A percentile compares a stretch with the other conserved stretches of the same genome.
Conservation (phyloP, 2,113 vertebrate species). For the Melierax canorus region DNA sequence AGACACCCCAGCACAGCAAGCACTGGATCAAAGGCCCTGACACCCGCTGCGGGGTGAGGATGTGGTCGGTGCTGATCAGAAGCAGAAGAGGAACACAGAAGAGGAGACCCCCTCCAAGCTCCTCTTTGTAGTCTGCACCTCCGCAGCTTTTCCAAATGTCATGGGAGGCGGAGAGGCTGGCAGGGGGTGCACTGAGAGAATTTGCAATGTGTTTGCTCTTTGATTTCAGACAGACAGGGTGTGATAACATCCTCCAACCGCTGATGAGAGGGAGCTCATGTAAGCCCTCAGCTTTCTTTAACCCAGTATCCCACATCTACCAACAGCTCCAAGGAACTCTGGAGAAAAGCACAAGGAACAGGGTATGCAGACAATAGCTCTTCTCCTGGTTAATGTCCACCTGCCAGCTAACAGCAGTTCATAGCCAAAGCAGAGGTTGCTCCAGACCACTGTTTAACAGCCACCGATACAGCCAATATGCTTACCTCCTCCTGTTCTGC, state of each 20-base stretch:
- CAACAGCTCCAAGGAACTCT: background rate
- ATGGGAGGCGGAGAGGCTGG: background rate
- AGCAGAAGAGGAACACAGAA: background rate
- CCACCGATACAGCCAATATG: background rate
- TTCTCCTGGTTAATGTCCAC: background rate
- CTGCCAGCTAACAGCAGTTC: background rate
- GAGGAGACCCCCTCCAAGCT: background rate
- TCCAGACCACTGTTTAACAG: background rate
- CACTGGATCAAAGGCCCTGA: no score
- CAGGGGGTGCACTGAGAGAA: background rate
- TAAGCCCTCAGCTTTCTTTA: background rate
- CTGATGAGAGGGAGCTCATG: background rate
- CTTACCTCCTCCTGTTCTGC: background rate
- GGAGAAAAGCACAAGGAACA: background rate
- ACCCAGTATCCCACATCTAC: background rate
- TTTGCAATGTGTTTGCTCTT: background rate
- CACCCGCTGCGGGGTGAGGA: accelerated
- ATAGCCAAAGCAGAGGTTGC: background rate
- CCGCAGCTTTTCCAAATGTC: accelerated
- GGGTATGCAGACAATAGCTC: background rate
- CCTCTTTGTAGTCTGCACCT: background rate
- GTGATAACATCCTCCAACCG: background rate
- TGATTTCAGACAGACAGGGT: background rate
- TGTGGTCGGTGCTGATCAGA: background rate
- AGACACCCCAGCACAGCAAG: background rate